Base-by-base conservation (phyloP, 2,888 invertebrate genomes). In the Dione juno region DNA sequence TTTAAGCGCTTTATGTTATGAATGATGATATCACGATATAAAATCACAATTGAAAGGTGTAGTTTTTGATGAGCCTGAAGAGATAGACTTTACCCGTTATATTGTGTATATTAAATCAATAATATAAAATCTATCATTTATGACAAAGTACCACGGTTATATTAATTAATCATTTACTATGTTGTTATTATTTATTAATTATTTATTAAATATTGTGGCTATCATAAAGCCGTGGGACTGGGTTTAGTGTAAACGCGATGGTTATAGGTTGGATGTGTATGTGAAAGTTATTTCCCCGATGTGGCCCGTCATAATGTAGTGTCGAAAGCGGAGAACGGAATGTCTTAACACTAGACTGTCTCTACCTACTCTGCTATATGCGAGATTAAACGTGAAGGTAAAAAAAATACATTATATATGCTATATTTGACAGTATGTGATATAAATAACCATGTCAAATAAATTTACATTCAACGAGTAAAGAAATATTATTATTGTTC, bases 1-100 rank as follows among this genome's bases (percentile, higher is more conserved):
- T 74, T 78, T 53, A 72, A 81, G 74, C 74, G 76, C 73, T 76
- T 66, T 40, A 64, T 61, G 61, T 63, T 69, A 50, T 28, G 68
- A 59, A 53, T 66, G 53, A 40, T 72, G 76, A 79, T 78, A 76
- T 79, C 77, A 78, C 66, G 67, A 67, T 65, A 72, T 69, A 61
- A 71, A 71, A 71, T 66, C 35, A 50, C 57, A 66, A 66, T 63
- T 59, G 59, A 41, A 41, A 59, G 53, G 50, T 53, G 37, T 21
- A 52, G 16, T 63, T 41, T 45, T 61, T 61, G 28, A 35, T 7
- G 16, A 16, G 40, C 14, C 35, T 37, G 11, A 48, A 63, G 35
- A 63, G 1, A 37, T 37, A 13, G 37, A 63, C 35, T 48, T 3
- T 50, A 50, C 7, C 28, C 19, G 11, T 11, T 28, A 43, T 41